Base-by-base conservation (phyloP, 2,888 invertebrate genomes). In the Carpatolechia fugitivella region DNA sequence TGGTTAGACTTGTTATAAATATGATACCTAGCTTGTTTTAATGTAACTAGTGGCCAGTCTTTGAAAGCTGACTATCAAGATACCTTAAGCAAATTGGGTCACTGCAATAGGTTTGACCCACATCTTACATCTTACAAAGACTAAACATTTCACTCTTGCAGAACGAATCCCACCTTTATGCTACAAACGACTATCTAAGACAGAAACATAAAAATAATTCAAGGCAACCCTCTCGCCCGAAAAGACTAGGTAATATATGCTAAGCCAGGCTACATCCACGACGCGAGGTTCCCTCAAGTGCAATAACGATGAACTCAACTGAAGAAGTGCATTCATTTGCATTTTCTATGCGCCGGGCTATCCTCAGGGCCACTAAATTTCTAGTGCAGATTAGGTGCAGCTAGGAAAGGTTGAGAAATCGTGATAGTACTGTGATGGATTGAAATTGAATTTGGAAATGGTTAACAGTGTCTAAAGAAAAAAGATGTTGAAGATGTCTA, bases 301-400 rank as follows among this genome's bases (percentile, higher is more conserved):
- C 74, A 64, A 72, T 82, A 78, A 71, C 74, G 70, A 71, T 73
- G 72, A 73, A 68, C 69, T 60, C 65, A 63, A 65, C 65, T 75
- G 76, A 80, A 79, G 78, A 77, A 80, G 62, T 77, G 74, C 76
- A 70, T 62, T 75, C 74, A 83, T 83, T 81, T 82, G 74, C 80
- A 82, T 82, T 70, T 74, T 72, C 69, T 65, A 70, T 77, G 75
- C 64, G 56, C 58, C 50, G 13, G 41, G 54, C 53, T 56, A 33
- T 40, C 38, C 24, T 36, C 53, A 20, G 51, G 18, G 18, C 54
- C 54, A 44, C 49, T 57, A 57, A 57, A 57, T 57, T 41, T 57
- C 53, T 29, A 31, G 20, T 14, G 31, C 36, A 57, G 57, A 57
- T 57, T 57, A 54, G 47, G 54, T 54, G 16, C 16, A 38, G 51